Evolutionary conservation across 2,888 invertebrate genomes (phyloP).

Genomic region (Meandrusa payeni): DNA sequence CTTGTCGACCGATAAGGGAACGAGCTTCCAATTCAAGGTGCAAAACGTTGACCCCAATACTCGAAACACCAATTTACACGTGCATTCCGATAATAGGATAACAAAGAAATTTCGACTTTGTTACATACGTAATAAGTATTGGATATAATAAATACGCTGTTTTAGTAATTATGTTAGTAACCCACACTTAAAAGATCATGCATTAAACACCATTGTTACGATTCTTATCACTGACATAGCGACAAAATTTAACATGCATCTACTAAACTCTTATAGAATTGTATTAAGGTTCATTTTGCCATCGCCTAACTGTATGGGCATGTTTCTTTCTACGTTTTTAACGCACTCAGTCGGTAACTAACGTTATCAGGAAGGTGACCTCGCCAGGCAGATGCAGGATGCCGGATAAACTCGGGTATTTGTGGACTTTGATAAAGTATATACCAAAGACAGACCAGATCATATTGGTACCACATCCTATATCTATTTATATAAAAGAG

Average conservation of each 20-base stretch:
- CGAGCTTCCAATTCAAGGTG: constrained; percentile 62
- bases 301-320: not conserved
- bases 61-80: constrained; percentile 25
- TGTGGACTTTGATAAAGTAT: too few species aligned
- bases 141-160: constrained; percentile 22
- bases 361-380: constrained; percentile 40
- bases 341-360: constrained; percentile 29
- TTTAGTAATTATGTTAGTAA: constrained; percentile 29
- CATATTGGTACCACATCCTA: too few species aligned
- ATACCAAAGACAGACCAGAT: too few species aligned
- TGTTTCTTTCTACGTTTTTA: constrained; percentile 6
- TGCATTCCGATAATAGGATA: not conserved
- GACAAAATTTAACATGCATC: constrained; percentile 1
- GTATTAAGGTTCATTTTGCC: constrained; percentile 24
- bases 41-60: constrained; percentile 69
- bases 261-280: constrained; percentile 8
- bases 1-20: constrained; percentile 63
- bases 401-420: constrained; percentile 26
- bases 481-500: too few species aligned
- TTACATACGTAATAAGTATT: accelerated
- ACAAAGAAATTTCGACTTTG: constrained; percentile 32
- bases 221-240: constrained; percentile 21
- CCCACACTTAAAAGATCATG: constrained; percentile 28
- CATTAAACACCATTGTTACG: constrained; percentile 27
- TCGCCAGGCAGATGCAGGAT: constrained; percentile 36